phyloP scores from a whole-genome alignment of 2,797 vertebrate species.

The Coreius guichenoti region DNA sequence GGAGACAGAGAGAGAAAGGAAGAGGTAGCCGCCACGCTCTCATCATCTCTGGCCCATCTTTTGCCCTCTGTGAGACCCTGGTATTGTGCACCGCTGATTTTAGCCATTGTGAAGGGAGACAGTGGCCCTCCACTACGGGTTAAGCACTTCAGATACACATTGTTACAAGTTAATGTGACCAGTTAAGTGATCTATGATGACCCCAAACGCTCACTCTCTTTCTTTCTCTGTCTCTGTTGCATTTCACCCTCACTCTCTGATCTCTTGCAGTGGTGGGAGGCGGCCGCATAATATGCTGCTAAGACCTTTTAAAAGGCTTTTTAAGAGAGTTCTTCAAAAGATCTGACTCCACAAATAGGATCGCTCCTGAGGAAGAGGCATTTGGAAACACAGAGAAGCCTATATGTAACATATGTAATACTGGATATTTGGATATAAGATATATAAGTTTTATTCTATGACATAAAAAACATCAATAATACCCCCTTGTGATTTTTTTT shows the following conservation, averaged over 20 bases:
- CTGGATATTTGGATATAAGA: not conserved
- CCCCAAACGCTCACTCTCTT: slow-evolving; percentile 53
- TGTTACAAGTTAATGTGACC: slow-evolving; percentile 64
- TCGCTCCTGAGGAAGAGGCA: slow-evolving; percentile 27
- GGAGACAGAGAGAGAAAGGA: slow-evolving; percentile 13
- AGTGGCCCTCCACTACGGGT: slow-evolving; percentile 26
- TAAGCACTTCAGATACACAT: slow-evolving; percentile 60
- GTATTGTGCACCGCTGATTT: slow-evolving; percentile 29
- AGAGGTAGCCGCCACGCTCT: slow-evolving; percentile 2
- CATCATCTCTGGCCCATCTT: slow-evolving; percentile 30
- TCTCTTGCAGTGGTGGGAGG: slow-evolving; percentile 43
- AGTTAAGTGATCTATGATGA: slow-evolving; percentile 66
- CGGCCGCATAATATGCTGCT: slow-evolving; percentile 41
- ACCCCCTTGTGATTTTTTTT: too few species aligned
- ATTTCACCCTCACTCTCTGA: slow-evolving; percentile 52
- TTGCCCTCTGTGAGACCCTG: slow-evolving; percentile 37
- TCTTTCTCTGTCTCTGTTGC: slow-evolving; percentile 35
- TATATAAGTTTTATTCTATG: too few species aligned
- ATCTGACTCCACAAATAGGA: slow-evolving; percentile 26
- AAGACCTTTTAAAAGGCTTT: slow-evolving; percentile 41
- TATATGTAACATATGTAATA: not conserved
- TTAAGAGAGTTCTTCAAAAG: slow-evolving; percentile 50
- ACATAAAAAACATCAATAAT: too few species aligned
- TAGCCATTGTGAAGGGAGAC: slow-evolving; percentile 47
- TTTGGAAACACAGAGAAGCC: slow-evolving; percentile 20